Conservation (phyloP, 2,797 vertebrate species). For the Syngnathus rostellatus region DNA sequence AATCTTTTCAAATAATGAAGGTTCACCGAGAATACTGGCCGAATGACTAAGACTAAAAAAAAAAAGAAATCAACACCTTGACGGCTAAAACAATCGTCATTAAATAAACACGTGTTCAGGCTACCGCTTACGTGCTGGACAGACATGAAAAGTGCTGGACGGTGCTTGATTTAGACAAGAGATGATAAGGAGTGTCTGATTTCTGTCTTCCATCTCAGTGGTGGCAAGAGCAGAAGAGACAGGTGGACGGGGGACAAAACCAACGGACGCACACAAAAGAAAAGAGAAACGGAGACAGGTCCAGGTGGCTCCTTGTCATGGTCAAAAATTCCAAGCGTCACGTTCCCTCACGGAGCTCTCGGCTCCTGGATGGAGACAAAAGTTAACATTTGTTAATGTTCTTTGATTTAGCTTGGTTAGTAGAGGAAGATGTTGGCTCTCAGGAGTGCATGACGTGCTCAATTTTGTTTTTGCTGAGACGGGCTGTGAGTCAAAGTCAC, state of each 20-base stretch:
- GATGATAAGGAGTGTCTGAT: not conserved
- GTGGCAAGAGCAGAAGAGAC: conserved; percentile 26
- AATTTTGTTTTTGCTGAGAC: not conserved
- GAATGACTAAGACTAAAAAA: conserved; percentile 24
- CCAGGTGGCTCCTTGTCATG: conserved; percentile 53
- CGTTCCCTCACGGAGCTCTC: conserved; percentile 55
- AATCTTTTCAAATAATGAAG: conserved; percentile 54
- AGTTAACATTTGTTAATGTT: not conserved
- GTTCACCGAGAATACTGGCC: conserved; percentile 15
- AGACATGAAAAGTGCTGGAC: conserved; percentile 25
- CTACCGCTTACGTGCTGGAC: conserved; percentile 36
- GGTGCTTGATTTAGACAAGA: conserved; percentile 7
- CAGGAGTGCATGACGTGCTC: conserved; percentile 8
- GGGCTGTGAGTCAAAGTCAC: conserved; percentile 52
- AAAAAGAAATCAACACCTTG: conserved; percentile 32
- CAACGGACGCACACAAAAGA: conserved; percentile 19
- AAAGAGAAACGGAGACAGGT: conserved; percentile 48
- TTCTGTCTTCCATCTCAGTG: conserved; percentile 36
- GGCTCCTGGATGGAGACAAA: conserved; percentile 41
- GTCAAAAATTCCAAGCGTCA: conserved; percentile 40
- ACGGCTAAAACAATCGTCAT: conserved; percentile 28
- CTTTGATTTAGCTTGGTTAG: not conserved
- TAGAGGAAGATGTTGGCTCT: not conserved
- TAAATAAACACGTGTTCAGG: conserved; percentile 24
- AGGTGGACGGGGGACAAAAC: conserved; percentile 23